Conservation (phyloP, 2,888 invertebrate genomes). For the Axea sp. region DNA sequence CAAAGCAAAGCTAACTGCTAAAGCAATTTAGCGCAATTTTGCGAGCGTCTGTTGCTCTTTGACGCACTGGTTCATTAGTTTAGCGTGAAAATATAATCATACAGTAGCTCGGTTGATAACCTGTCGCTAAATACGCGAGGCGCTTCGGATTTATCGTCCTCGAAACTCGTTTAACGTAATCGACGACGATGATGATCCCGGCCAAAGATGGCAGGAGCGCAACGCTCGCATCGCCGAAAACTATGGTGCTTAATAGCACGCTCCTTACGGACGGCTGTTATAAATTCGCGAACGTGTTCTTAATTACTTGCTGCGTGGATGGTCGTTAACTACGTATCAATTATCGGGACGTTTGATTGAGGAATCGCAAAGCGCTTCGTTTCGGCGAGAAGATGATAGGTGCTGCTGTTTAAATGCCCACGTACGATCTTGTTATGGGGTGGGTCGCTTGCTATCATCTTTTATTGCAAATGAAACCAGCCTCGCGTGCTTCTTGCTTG, state of each 20-base stretch:
- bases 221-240: slow-evolving; percentile 31
- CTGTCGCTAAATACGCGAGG: slow-evolving; percentile 40
- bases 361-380: slow-evolving; percentile 37
- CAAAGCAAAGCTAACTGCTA: too few species aligned
- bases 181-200: slow-evolving; percentile 41
- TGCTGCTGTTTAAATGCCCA: slow-evolving; percentile 64
- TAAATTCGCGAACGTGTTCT: slow-evolving; percentile 68
- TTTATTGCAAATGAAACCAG: slow-evolving; percentile 65
- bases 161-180: slow-evolving; percentile 54
- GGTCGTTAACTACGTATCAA: slow-evolving; percentile 70
- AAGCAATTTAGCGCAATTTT: too few species aligned
- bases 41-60: neutral
- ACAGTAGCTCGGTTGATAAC: slow-evolving; percentile 23
- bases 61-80: slow-evolving; percentile 31
- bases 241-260: slow-evolving; percentile 44
- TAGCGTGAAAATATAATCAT: slow-evolving; percentile 44
- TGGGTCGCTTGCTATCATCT: slow-evolving; percentile 62
- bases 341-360: slow-evolving; percentile 67
- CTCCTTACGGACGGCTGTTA: slow-evolving; percentile 22
- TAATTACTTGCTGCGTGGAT: slow-evolving; percentile 66
- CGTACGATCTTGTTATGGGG: slow-evolving; percentile 62
- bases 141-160: slow-evolving; percentile 35
- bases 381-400: slow-evolving; percentile 70
- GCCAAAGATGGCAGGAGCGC: slow-evolving; percentile 22
- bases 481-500: slow-evolving; percentile 4